Percentiles rank a stretch among this genome's conserved stretches.
Conservation (phyloP, 1,140 invertebrate genomes). For the Philopotamus ludificatus region DNA sequence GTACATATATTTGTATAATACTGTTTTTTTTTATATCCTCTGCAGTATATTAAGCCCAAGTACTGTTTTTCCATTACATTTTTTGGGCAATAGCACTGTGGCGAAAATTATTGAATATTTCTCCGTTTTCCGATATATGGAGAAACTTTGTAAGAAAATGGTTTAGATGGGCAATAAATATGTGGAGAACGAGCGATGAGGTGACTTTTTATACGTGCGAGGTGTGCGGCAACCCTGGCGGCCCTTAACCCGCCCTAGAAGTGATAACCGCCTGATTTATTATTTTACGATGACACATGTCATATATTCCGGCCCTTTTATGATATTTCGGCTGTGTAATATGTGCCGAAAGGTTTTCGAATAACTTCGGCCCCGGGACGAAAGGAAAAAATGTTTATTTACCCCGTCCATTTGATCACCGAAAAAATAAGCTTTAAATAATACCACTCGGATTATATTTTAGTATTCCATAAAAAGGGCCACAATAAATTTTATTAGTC, state of each 20-base stretch:
- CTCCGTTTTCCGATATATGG: neutral
- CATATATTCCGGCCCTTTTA: slow-evolving; percentile 1
- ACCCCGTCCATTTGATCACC: too few species aligned
- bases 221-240: neutral
- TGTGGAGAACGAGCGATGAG: neutral
- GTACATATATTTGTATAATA: too few species aligned
- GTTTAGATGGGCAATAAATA: neutral
- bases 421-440: too few species aligned
- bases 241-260: neutral
- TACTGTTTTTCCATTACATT: too few species aligned
- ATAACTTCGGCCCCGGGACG: neutral
- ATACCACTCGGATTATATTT: too few species aligned
- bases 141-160: neutral
- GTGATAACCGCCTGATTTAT: slow-evolving; percentile 17
- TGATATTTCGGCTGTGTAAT: slow-evolving; percentile 2
- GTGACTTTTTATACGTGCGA: neutral
- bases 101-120: neutral
- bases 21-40: too few species aligned
- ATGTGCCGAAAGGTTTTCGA: neutral
- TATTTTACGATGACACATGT: slow-evolving; percentile 12
- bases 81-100: too few species aligned
- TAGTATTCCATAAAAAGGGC: neutral
- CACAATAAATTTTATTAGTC: neutral
- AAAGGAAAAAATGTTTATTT: neutral
- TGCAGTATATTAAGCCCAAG: too few species aligned